These are phyloP conservation scores for Parnassius smintheus DNA, from an alignment of 2,888 invertebrate species.

Conservation along the genomic window DNA sequence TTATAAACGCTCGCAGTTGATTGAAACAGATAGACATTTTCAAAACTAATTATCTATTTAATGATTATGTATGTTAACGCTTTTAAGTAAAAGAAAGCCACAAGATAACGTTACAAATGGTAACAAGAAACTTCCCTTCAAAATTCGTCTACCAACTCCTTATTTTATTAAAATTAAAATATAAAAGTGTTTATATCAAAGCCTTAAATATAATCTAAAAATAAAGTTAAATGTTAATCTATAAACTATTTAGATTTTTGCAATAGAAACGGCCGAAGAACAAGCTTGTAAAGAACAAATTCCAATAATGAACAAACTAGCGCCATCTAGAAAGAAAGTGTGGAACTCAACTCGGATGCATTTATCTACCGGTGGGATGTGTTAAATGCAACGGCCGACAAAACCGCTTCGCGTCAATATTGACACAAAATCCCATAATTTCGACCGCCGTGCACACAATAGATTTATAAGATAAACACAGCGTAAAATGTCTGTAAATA, in stretches of 20 bases:
- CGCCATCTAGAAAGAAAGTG: constrained; percentile 55
- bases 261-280: too few species aligned
- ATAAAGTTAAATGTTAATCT: too few species aligned
- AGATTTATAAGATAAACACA: constrained; percentile 80
- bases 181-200: too few species aligned
- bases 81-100: too few species aligned
- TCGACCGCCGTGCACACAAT: constrained; percentile 78
- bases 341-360: constrained; percentile 40
- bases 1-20: constrained; percentile 8
- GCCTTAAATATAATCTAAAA: too few species aligned
- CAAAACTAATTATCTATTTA: constrained; percentile 29
- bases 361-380: constrained; percentile 64
- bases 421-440: constrained; percentile 78
- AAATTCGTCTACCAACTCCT: too few species aligned
- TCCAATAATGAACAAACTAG: constrained; percentile 25
- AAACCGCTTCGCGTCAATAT: constrained; percentile 71
- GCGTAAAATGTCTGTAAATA: constrained; percentile 80
- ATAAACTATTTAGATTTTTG: too few species aligned
- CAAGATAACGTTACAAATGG: too few species aligned
- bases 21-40: constrained; percentile 19
- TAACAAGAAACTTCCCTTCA: too few species aligned
- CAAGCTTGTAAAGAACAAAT: neutral
- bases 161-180: too few species aligned
- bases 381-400: constrained; percentile 75
- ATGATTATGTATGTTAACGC: constrained; percentile 4